Conservation (phyloP, 2,113 vertebrate species). For the Rana temporaria region DNA sequence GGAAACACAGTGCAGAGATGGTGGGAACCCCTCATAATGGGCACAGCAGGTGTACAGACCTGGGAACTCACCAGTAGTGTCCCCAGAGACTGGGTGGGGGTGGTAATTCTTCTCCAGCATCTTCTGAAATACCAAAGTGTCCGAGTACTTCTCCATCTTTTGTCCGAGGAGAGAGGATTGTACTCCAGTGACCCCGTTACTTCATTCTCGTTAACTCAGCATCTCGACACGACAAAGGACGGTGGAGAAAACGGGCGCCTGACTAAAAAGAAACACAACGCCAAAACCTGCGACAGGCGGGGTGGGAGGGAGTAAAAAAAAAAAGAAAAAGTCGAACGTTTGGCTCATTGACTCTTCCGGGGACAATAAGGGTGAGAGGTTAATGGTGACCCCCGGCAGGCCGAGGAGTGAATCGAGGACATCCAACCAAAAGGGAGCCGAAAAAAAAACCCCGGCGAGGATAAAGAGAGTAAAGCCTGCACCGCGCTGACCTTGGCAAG, state of each 20-base stretch:
- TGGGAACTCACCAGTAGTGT: too few species aligned
- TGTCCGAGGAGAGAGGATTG: too few species aligned
- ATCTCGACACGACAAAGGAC: not conserved
- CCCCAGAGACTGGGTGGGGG: too few species aligned
- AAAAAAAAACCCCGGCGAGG: constrained; percentile 18
- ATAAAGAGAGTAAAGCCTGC: constrained; percentile 19
- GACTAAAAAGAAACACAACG: not conserved
- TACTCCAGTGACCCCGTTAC: not conserved
- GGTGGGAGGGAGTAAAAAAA: not conserved
- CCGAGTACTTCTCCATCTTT: too few species aligned
- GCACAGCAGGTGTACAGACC: too few species aligned
- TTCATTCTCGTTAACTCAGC: constrained; percentile 2
- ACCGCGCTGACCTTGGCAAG: constrained; percentile 31
- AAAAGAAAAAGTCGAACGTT: constrained; percentile 35
- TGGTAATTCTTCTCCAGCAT: too few species aligned
- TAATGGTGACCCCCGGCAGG: constrained; percentile 40
- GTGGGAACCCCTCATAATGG: too few species aligned
- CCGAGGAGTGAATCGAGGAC: constrained; percentile 30
- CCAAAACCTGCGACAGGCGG: constrained; percentile 13
- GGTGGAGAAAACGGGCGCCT: not conserved
- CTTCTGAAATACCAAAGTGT: too few species aligned
- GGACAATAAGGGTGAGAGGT: constrained; percentile 40
- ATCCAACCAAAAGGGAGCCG: constrained; percentile 22
- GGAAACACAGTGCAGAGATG: too few species aligned
- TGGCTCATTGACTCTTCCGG: constrained; percentile 18